Conservation (phyloP, 2,113 vertebrate species). For the Aptenodytes forsteri region DNA sequence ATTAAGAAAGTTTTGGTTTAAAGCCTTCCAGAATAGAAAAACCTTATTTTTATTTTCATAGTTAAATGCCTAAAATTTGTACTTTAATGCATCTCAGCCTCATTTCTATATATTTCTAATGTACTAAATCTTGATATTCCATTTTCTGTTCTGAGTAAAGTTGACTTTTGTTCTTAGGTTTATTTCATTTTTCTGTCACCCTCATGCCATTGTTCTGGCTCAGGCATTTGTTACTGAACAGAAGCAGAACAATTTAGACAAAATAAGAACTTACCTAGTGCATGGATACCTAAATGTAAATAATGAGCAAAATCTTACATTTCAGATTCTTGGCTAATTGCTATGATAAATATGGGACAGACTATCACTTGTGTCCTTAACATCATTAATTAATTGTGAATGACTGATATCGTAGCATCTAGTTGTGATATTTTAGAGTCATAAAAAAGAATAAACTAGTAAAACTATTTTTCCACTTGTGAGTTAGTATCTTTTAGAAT, state of each 20-base stretch:
- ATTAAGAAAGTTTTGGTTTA: background rate
- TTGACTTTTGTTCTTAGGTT: background rate
- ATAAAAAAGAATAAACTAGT: background rate
- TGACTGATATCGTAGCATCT: background rate
- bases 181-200: background rate
- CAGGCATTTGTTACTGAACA: background rate
- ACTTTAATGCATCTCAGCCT: background rate
- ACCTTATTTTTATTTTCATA: background rate
- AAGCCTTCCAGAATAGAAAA: background rate
- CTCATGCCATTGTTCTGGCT: background rate
- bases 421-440: background rate
- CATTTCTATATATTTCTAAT: background rate
- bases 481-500: background rate
- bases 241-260: background rate
- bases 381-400: background rate
- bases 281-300: background rate
- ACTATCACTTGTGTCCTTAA: background rate
- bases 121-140: background rate
- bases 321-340: background rate
- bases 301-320: background rate
- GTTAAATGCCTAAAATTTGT: background rate
- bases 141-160: background rate
- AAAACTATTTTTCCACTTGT: background rate
- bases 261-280: background rate
- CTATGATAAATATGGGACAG: background rate